These are phyloP conservation scores for Hippocampus kuda DNA, from an alignment of 2,797 vertebrate genomes.

Conservation along the genomic window DNA sequence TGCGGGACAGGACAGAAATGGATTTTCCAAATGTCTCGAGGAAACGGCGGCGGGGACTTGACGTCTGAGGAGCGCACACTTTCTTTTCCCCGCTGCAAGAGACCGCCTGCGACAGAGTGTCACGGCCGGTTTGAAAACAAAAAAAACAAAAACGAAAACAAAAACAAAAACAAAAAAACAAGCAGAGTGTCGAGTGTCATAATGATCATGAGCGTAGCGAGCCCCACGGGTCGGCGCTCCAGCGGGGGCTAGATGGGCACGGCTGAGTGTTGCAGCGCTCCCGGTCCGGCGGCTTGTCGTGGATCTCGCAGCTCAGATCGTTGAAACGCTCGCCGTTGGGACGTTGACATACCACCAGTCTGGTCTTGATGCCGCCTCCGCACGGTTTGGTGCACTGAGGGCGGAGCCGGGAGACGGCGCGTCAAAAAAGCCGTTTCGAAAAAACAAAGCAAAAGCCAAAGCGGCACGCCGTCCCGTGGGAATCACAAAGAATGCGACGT, in stretches of 20 bases:
- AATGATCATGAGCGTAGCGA: slow-evolving; percentile 83
- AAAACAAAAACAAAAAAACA: too few species aligned
- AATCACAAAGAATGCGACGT: slow-evolving; percentile 2
- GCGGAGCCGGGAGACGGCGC: slow-evolving; percentile 11
- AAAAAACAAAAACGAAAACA: slow-evolving; percentile 11
- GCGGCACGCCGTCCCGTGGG: slow-evolving; percentile 3
- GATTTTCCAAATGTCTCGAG: slow-evolving; percentile 42
- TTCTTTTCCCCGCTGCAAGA: slow-evolving; percentile 33
- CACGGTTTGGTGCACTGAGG: slow-evolving; percentile 86
- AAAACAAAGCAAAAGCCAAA: slow-evolving; percentile 16
- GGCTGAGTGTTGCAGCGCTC: slow-evolving; percentile 93
- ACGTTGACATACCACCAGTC: slow-evolving; percentile 90
- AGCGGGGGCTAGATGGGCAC: slow-evolving; percentile 81
- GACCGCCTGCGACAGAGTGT: slow-evolving; percentile 32
- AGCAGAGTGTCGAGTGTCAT: too few species aligned
- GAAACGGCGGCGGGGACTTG: slow-evolving; percentile 38
- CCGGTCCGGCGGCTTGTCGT: slow-evolving; percentile 92
- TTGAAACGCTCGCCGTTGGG: slow-evolving; percentile 86
- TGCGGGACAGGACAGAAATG: slow-evolving; percentile 39
- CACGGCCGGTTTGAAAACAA: slow-evolving; percentile 32
- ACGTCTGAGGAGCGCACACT: slow-evolving; percentile 21
- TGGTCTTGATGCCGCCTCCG: slow-evolving; percentile 83
- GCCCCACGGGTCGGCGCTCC: slow-evolving; percentile 94
- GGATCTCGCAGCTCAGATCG: slow-evolving; percentile 96
- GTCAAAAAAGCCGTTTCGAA: slow-evolving; percentile 9